Evolutionary conservation across 2,888 invertebrate species (phyloP).

Genomic region (Polydrusus pterygomalis): DNA sequence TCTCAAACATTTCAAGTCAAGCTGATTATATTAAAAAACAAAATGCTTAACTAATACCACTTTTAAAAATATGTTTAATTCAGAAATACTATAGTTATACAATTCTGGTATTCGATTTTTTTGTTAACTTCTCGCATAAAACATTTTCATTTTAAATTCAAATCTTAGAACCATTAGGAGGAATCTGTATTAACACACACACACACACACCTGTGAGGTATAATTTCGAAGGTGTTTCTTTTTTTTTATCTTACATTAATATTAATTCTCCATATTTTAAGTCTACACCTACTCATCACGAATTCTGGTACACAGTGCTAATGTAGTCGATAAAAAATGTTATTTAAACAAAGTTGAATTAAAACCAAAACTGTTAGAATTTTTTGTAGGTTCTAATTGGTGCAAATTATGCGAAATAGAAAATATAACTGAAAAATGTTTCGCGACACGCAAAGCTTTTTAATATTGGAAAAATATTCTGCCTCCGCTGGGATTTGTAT

Average conservation of each 20-base stretch:
- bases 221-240: constrained; percentile 49
- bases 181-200: constrained; percentile 32
- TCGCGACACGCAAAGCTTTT: no score
- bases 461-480: no score
- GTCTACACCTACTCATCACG: constrained; percentile 40
- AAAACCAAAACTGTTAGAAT: background rate
- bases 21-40: constrained; percentile 35
- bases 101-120: background rate
- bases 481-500: no score
- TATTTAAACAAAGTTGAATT: background rate
- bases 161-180: constrained; percentile 23
- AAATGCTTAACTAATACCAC: background rate
- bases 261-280: constrained; percentile 46
- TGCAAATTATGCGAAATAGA: background rate
- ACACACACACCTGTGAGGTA: constrained; percentile 52
- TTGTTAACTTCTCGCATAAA: background rate
- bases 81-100: background rate
- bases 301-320: constrained; percentile 16
- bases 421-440: background rate
- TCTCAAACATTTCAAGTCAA: constrained; percentile 45
- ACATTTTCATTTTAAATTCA: constrained; percentile 6
- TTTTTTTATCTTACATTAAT: constrained; percentile 44
- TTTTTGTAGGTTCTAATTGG: no score
- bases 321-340: constrained; percentile 1
- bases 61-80: constrained; percentile 10